phyloP scores from a whole-genome alignment of 2,113 vertebrate genomes.

The Lamprotornis superbus region DNA sequence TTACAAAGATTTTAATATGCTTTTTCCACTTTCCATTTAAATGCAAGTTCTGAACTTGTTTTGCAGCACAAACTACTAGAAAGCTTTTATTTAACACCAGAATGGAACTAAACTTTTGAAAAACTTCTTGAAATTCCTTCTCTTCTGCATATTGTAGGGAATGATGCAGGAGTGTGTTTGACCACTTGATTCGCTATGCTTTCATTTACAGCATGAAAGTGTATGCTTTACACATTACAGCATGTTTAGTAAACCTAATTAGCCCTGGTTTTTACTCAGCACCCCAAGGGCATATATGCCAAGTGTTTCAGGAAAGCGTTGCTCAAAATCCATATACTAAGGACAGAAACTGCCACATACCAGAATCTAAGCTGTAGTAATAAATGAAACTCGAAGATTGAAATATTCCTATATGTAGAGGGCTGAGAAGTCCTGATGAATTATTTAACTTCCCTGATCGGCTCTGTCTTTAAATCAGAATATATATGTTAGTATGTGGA shows the following conservation, averaged over 20 bases:
- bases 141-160: not conserved
- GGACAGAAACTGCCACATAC: not conserved
- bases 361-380: not conserved
- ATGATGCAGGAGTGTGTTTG: not conserved
- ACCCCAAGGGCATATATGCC: not conserved
- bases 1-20: not conserved
- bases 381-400: not conserved
- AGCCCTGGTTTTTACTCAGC: not conserved
- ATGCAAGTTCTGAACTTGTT: not conserved
- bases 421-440: not conserved
- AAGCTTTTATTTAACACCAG: not conserved
- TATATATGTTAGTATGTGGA: not conserved
- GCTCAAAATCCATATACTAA: not conserved
- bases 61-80: not conserved
- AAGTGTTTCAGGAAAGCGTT: not conserved
- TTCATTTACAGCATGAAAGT: not conserved
- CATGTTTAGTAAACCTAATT: not conserved
- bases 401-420: not conserved
- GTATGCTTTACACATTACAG: not conserved
- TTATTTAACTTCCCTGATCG: not conserved
- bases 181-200: rapidly evolving
- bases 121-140: not conserved
- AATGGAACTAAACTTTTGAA: not conserved
- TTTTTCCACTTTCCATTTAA: not conserved
- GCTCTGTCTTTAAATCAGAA: not conserved